Base-by-base conservation (phyloP, 1,140 invertebrate species). In the Bombus superbus region DNA sequence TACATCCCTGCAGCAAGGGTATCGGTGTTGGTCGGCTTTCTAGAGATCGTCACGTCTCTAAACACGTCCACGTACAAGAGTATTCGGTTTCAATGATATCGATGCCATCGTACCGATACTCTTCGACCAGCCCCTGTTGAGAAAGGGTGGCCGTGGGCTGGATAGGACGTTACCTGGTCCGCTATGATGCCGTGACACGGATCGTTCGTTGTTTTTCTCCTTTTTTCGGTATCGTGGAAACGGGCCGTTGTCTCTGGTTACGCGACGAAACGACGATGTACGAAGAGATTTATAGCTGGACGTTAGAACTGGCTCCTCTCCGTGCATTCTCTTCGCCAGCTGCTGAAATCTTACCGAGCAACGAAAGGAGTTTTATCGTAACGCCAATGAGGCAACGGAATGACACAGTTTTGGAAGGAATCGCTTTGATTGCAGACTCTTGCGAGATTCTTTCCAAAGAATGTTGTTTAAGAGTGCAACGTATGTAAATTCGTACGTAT, bases 71-170 rank as follows among this genome's bases (percentile, higher is more conserved):
- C 11, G 64, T 83, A 87, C 91, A 92, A 91, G 90, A 85, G 79
- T 92, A 92, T 92, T 83, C 66, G 69, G 42, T 92, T 92, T 92
- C 92, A 92, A 92, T 88, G 83, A 82, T 92, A 92, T 92, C 90
- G 85, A 90, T 88, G 84, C 89, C 91, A 78, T 82, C 88, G 85
- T 85, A 81, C 86, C 84, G 86, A 90, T 90, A 84, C 72, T 83
- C 59, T 62, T 86, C 69, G 73, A 44, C 89, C 59, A 79, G 74
- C 84, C 86, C 85, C 64, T 71, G 69, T 79, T 69, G 81, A 77
- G 83, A 73, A 78, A 83, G 88, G 78, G 81, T 81, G 57, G 64
- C 40, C n/a, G 35, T 25, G 35, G 28, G 28, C 4, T 32, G 0
- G 22, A n/a, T 25, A 28, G 28, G 38, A 71, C 57, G 53, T 40